These are phyloP conservation scores for Dryobota labecula DNA, from an alignment of 2,888 invertebrate genomes.

Conservation along the genomic window DNA sequence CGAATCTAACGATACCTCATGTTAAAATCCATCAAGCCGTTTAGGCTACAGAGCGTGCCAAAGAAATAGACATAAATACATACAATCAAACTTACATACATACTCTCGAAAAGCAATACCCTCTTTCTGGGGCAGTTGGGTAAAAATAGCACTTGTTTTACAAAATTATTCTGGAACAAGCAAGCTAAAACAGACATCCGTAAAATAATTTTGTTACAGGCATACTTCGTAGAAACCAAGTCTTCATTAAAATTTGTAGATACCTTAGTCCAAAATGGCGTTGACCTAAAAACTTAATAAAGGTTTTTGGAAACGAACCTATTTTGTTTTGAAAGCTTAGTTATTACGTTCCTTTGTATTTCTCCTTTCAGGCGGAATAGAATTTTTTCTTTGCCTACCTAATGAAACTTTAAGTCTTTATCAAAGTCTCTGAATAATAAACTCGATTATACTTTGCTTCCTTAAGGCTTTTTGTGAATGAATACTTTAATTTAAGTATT, in stretches of 20 bases:
- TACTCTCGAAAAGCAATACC: no score
- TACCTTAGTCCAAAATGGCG: slow-evolving; percentile 32
- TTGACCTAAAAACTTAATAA: slow-evolving; percentile 45
- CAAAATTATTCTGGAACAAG: slow-evolving; percentile 13
- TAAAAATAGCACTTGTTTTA: slow-evolving; percentile 13
- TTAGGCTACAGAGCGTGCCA: no score
- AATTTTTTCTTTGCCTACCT: slow-evolving; percentile 33
- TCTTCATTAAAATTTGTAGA: slow-evolving; percentile 49
- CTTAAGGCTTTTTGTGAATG: slow-evolving; percentile 10
- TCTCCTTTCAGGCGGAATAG: slow-evolving; percentile 43
- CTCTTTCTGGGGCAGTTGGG: no score
- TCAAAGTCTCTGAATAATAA: slow-evolving; percentile 45
- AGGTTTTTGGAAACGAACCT: slow-evolving; percentile 30
- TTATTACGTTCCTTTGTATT: slow-evolving; percentile 49
- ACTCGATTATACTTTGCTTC: slow-evolving; percentile 26
- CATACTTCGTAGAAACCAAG: slow-evolving; percentile 8
- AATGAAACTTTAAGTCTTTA: slow-evolving; percentile 49
- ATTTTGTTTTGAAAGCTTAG: slow-evolving; percentile 52
- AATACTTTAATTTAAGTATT: slow-evolving; percentile 20
- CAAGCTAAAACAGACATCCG: slow-evolving; percentile 8
- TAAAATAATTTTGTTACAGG: slow-evolving; percentile 16
- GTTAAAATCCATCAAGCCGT: no score
- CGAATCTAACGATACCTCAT: no score
- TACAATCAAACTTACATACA: no score
- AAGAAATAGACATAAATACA: no score